phyloP scores from a whole-genome alignment of 1,140 invertebrate species.

The Wasmannia auropunctata region DNA sequence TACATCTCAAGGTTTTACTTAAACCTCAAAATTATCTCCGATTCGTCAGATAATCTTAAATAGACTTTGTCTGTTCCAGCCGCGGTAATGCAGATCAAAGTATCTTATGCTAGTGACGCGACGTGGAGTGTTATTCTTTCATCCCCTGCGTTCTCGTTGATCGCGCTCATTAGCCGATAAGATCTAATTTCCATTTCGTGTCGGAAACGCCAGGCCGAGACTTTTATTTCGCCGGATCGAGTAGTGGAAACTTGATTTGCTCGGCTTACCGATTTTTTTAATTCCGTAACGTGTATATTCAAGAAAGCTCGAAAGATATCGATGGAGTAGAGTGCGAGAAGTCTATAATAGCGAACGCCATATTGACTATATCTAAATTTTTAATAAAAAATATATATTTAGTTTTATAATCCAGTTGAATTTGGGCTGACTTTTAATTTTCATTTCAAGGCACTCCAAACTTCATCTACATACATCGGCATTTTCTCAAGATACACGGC shows the following conservation, averaged over 20 bases:
- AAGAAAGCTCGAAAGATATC: not conserved
- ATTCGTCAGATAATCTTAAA: no score
- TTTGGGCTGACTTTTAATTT: no score
- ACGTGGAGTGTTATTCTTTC: not conserved
- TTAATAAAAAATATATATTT: no score
- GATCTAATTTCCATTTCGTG: constrained; percentile 40
- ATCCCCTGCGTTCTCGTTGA: not conserved
- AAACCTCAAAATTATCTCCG: not conserved
- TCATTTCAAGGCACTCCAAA: no score
- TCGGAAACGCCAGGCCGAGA: not conserved
- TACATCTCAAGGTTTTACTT: no score
- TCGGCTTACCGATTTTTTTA: not conserved
- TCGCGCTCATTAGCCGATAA: constrained; percentile 29
- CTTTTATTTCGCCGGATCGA: not conserved
- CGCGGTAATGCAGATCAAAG: not conserved
- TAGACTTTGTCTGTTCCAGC: no score
- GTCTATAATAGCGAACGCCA: not conserved
- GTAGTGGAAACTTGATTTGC: constrained; percentile 19
- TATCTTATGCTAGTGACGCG: not conserved
- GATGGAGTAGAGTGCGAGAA: not conserved
- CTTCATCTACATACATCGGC: no score
- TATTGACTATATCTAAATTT: no score
- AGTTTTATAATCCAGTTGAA: no score
- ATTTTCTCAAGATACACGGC: not conserved
- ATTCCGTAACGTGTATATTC: no score